Evolutionary conservation across 1,140 invertebrate genomes (phyloP).

Genomic region (Apis laboriosa): DNA sequence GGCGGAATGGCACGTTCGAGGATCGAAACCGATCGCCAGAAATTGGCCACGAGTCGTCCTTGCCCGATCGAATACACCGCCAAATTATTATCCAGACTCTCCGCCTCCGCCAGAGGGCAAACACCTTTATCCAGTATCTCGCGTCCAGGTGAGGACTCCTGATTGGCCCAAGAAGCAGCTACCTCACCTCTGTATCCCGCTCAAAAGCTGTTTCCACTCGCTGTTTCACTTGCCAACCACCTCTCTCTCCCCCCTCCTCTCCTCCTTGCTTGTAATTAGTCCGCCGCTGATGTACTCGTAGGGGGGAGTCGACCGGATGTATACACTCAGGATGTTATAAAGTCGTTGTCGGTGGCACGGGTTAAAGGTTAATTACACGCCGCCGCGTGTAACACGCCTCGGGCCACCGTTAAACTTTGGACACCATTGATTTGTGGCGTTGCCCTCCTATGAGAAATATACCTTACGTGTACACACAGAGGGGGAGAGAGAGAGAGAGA

Average conservation of each 20-base stretch:
- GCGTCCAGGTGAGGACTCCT: constrained; percentile 10
- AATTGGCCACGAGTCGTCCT: constrained; percentile 49
- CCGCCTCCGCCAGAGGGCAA: constrained; percentile 24
- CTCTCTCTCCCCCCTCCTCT: not conserved
- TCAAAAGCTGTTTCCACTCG: no score
- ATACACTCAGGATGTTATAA: constrained; percentile 66
- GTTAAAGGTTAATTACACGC: constrained; percentile 74
- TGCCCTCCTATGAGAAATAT: constrained; percentile 56
- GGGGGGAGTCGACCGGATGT: constrained; percentile 55
- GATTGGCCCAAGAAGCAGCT: constrained; percentile 42
- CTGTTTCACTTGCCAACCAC: no score
- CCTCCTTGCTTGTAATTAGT: constrained; percentile 56
- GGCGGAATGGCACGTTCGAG: constrained; percentile 17
- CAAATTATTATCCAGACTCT: constrained; percentile 50
- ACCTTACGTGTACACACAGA: not conserved
- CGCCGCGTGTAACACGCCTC: constrained; percentile 66
- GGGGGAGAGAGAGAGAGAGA: no score
- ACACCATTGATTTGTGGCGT: constrained; percentile 74
- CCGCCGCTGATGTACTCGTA: not conserved
- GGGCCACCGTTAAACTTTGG: constrained; percentile 72
- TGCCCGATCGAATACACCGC: constrained; percentile 18
- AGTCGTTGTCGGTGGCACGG: constrained; percentile 66
- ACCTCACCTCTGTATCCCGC: no score
- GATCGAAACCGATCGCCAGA: constrained; percentile 30
- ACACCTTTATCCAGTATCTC: constrained; percentile 44